Base-by-base conservation (phyloP, 1,140 invertebrate genomes). In the Panagrolaimus sp. region DNA sequence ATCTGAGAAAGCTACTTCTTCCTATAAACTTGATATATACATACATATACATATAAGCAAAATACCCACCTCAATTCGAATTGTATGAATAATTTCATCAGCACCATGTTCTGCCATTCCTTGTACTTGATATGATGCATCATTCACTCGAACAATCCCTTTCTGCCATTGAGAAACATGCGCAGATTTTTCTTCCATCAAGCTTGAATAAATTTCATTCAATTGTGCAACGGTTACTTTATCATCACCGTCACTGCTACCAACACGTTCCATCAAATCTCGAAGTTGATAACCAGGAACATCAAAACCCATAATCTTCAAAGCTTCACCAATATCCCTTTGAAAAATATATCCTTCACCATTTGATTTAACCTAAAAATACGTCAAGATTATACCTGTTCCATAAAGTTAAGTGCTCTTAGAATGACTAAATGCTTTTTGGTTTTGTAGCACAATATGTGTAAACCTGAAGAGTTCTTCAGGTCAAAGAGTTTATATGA, bases 1-100 rank as follows among this genome's bases (percentile, higher is more conserved):
- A 78, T 96, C 92, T 67, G 93, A 92, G 86, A 98, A 98, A n/a
- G 95, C 94, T 73, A 94, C 87, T 83, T 96, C 92, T 86, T 98
- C 95, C 83, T 96, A 92, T 15, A n/a, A 93, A 86, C 4, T 91
- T 87, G 9, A 85, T 69, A 7, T 38, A 38, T 17, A 52, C 0
- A 32, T 24, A 68, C 38, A 62, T 21, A 76, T 17, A 24, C 4
- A 17, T 14, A 68, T 73, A 26, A 52, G 17, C 8, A 6, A 65
- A 44, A 17, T 7, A 12, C 45, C 46, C 52, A 78, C 80, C 62
- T 82, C 82, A 43, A 81, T 71, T 77, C 68, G 78, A 81, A 80
- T 86, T 78, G 82, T 82, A 77, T 83, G 82, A 24, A 83, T 74
- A 71, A 80, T 71, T 73, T 83, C 5, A 94, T 93, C 4, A 91